These are phyloP conservation scores for Sterrhoptilus dennistouni DNA, from an alignment of 2,113 vertebrate genomes.

Conservation along the genomic window DNA sequence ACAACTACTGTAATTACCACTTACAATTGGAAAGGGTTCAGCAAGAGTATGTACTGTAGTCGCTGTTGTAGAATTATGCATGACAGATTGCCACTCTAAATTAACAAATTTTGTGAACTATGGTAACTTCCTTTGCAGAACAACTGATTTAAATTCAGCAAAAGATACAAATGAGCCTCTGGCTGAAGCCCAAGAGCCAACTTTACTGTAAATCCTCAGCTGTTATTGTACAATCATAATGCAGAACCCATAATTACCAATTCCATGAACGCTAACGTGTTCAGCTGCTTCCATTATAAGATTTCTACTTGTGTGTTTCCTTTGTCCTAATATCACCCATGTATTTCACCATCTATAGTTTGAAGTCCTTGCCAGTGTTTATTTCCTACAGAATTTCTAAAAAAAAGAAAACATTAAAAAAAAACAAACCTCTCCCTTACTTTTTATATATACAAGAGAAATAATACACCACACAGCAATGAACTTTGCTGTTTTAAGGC, in stretches of 20 bases:
- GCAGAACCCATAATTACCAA: not conserved
- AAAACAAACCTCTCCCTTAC: not conserved
- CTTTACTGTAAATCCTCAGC: not conserved
- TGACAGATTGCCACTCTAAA: not conserved
- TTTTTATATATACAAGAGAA: not conserved
- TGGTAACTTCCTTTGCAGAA: not conserved
- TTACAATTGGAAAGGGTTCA: not conserved
- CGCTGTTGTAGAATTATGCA: not conserved
- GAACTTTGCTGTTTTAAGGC: not conserved
- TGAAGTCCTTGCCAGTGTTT: not conserved
- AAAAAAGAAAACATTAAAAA: too few species aligned
- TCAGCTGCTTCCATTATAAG: not conserved
- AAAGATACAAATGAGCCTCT: not conserved
- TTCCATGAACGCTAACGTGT: not conserved
- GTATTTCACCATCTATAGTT: not conserved
- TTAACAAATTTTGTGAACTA: not conserved
- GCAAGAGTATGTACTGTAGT: not conserved
- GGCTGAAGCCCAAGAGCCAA: not conserved
- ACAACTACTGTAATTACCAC: not conserved
- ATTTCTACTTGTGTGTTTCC: not conserved
- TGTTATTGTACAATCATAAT: not conserved
- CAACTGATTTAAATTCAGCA: not conserved
- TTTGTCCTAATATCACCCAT: not conserved
- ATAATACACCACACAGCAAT: not conserved
- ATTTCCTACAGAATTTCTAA: not conserved